These are phyloP conservation scores for Zaprionus tsacasi DNA, from an alignment of 1,140 invertebrate species.

Conservation along the genomic window DNA sequence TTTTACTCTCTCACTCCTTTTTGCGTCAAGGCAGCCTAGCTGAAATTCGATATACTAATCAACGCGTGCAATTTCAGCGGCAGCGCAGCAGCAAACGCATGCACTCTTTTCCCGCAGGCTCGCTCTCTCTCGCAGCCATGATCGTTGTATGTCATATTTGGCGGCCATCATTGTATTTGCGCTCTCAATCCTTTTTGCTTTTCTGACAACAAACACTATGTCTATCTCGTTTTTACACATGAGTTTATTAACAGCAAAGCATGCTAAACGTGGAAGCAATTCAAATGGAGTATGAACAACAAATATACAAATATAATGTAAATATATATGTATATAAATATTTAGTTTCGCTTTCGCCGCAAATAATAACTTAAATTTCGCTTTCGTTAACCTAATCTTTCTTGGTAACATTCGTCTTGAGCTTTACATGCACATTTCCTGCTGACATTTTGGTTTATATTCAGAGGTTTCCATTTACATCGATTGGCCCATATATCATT, in stretches of 20 bases:
- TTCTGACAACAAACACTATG: not conserved
- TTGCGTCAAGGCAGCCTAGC: not conserved
- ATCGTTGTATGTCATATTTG: not conserved
- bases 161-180: not conserved
- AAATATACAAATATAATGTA: too few species aligned
- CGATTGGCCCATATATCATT: constrained; percentile 58
- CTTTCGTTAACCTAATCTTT: constrained; percentile 1
- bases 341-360: not conserved
- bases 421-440: not conserved
- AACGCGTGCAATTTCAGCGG: not conserved
- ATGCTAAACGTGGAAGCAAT: too few species aligned
- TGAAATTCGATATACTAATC: not conserved
- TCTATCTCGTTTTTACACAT: not conserved
- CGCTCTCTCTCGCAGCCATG: not conserved
- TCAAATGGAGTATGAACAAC: not conserved
- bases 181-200: not conserved
- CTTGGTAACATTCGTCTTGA: not conserved
- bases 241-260: too few species aligned
- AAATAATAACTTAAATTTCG: not conserved
- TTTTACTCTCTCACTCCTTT: not conserved
- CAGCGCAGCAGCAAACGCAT: not conserved
- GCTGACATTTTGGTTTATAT: constrained; percentile 19
- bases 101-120: not conserved
- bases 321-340: too few species aligned
- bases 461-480: constrained; percentile 6